phyloP scores from a whole-genome alignment of 2,113 vertebrate species.

The Atherinomorus stipes region DNA sequence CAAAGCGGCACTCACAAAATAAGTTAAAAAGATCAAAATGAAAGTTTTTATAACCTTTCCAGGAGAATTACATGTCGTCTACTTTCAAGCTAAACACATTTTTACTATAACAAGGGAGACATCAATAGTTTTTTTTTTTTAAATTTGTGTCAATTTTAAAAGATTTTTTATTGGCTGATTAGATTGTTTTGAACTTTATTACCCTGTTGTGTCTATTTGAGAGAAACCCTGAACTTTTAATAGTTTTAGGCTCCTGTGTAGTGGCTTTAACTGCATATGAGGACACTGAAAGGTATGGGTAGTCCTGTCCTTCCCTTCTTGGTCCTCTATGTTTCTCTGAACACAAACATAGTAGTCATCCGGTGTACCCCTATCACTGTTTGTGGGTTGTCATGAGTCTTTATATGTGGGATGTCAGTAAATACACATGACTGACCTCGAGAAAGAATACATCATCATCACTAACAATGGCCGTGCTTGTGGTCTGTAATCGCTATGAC shows the following conservation, averaged over 20 bases:
- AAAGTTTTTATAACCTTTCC: constrained; percentile 10
- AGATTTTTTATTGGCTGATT: neutral
- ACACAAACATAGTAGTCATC: neutral
- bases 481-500: neutral
- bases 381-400: constrained; percentile 9
- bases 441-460: neutral
- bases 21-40: constrained; percentile 19
- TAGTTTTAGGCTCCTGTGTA: neutral
- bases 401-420: neutral
- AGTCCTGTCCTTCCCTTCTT: neutral
- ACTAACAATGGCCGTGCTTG: constrained; percentile 6
- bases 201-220: neutral
- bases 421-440: constrained; percentile 33
- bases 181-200: neutral
- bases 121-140: neutral
- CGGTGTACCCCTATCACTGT: neutral
- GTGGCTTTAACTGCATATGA: neutral
- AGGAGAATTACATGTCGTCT: neutral
- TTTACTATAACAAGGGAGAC: neutral
- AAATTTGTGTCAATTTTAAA: neutral
- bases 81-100: constrained; percentile 36
- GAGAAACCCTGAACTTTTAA: neutral
- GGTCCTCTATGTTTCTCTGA: neutral
- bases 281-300: neutral
- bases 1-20: neutral